These are phyloP conservation scores for Pachyrhynchus sulphureomaculatus DNA, from an alignment of 1,140 invertebrate species.

Conservation along the genomic window DNA sequence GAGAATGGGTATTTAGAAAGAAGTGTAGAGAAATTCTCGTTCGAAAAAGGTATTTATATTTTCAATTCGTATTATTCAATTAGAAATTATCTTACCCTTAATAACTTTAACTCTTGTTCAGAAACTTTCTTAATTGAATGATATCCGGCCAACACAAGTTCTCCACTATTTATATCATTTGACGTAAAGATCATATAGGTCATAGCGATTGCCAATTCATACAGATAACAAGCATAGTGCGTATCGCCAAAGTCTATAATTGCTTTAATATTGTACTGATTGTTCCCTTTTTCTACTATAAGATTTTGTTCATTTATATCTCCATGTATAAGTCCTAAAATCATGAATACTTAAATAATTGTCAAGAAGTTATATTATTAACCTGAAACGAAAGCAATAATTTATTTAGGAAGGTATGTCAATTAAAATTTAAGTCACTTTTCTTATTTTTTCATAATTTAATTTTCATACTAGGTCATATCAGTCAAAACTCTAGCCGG, in stretches of 20 bases:
- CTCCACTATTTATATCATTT: conserved; percentile 64
- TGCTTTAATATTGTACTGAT: conserved; percentile 57
- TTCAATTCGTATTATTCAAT: no score
- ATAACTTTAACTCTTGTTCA: conserved; percentile 62
- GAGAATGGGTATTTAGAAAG: no score
- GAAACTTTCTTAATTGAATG: conserved; percentile 59
- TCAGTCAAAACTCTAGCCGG: no score
- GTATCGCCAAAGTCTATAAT: conserved; percentile 86
- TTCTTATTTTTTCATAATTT: no score
- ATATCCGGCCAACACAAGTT: conserved; percentile 76
- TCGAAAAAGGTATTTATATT: no score
- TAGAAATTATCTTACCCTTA: conserved; percentile 67
- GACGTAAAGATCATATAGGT: conserved; percentile 76
- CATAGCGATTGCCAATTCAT: conserved; percentile 80
- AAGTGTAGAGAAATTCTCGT: no score
- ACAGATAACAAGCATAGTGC: conserved; percentile 70
- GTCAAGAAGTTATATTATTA: no score
- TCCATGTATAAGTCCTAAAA: conserved; percentile 71
- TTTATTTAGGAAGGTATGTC: no score
- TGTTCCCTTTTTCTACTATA: conserved; percentile 57
- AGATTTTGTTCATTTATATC: conserved; percentile 91
- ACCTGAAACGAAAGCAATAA: no score
- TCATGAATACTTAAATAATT: background rate
- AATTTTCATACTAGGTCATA: no score
- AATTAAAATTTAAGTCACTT: no score